These are phyloP conservation scores for Anisognathus igniventris DNA, from an alignment of 2,797 vertebrate genomes.

Conservation along the genomic window DNA sequence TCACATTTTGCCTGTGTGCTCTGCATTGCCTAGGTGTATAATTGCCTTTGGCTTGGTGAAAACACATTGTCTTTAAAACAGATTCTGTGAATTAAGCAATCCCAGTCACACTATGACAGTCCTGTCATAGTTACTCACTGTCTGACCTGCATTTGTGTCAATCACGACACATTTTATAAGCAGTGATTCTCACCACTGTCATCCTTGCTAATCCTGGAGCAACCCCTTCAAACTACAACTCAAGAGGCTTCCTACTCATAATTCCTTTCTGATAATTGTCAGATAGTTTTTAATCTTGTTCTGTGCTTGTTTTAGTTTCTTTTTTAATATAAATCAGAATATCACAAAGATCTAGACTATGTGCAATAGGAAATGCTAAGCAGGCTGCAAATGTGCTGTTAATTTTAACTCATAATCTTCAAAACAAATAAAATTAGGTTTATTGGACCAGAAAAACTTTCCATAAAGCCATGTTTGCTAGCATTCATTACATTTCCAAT, in stretches of 20 bases:
- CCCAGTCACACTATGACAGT: background rate
- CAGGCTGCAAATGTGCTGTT: background rate
- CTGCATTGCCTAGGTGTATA: background rate
- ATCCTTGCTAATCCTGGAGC: background rate
- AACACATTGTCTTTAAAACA: background rate
- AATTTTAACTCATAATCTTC: background rate
- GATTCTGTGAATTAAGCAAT: background rate
- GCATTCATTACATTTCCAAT: background rate
- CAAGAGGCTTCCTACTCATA: background rate
- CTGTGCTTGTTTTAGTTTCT: background rate
- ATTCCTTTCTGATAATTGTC: background rate
- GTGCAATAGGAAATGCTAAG: background rate
- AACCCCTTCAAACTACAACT: background rate
- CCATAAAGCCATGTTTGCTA: background rate
- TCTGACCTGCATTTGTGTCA: background rate
- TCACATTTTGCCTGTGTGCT: background rate
- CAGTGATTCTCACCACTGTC: background rate
- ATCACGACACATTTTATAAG: background rate
- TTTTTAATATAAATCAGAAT: background rate
- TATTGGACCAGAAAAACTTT: background rate
- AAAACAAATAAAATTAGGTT: background rate
- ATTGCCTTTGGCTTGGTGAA: background rate
- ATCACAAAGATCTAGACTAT: background rate
- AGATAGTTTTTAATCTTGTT: background rate
- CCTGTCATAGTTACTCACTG: background rate